Evolutionary conservation across 2,113 vertebrate genomes (phyloP).

Genomic region (Pholis gunnellus): DNA sequence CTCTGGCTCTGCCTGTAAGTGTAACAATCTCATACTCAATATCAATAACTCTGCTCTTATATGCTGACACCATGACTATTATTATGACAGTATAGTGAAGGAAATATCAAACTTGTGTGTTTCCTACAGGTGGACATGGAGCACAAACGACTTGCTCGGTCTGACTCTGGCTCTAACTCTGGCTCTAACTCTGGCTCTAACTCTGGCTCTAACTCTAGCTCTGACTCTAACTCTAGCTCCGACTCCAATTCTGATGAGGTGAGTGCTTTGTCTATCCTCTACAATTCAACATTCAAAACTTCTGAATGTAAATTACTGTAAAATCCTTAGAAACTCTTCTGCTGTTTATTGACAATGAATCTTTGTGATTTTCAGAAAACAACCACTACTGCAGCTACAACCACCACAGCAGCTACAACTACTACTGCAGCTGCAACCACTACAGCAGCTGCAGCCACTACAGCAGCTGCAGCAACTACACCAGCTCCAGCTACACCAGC

Average conservation of each 20-base stretch:
- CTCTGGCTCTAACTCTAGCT: not conserved
- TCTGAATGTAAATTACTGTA: not conserved
- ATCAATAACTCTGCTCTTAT: not conserved
- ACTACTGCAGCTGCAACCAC: too few species aligned
- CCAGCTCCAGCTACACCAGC: not conserved
- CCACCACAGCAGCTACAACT: too few species aligned
- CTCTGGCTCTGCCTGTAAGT: constrained; percentile 72
- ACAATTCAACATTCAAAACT: not conserved
- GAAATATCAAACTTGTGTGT: not conserved
- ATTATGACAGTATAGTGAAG: not conserved
- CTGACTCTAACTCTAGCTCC: not conserved
- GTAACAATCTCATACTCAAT: not conserved
- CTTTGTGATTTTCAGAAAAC: constrained; percentile 12
- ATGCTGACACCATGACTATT: too few species aligned
- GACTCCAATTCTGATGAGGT: not conserved
- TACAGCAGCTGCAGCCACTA: too few species aligned
- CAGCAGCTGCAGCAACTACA: too few species aligned
- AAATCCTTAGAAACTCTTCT: not conserved
- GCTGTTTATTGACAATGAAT: not conserved
- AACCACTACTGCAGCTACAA: not conserved
- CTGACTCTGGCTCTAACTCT: not conserved
- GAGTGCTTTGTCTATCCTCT: not conserved
- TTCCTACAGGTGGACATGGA: not conserved
- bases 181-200: not conserved
- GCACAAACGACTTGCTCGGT: constrained; percentile 3